Evolutionary conservation across 2,113 vertebrate genomes (phyloP).

Genomic region (Erythrolamprus reginae): DNA sequence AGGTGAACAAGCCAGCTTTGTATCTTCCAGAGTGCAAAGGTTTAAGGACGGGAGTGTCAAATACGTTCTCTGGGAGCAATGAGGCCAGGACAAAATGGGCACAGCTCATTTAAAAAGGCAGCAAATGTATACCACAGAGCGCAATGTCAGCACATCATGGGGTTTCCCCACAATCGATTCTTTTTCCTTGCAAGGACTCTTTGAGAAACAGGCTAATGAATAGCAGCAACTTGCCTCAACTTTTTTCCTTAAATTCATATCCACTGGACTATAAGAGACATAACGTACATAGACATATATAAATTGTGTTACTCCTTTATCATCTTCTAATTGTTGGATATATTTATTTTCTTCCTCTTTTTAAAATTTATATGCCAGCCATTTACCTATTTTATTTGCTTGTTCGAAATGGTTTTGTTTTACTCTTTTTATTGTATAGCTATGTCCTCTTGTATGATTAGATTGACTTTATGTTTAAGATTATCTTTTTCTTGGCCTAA

Average conservation of each 20-base stretch:
- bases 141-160: background rate
- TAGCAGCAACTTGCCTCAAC: background rate
- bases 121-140: conserved; percentile 6
- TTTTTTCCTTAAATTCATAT: background rate
- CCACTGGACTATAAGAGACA: background rate
- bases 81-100: conserved; percentile 25
- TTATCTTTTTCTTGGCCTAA: too few relatives aligned
- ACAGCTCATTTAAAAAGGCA: conserved; percentile 16
- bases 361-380: too few relatives aligned
- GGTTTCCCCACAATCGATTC: background rate
- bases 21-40: conserved; percentile 31
- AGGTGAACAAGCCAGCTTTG: background rate
- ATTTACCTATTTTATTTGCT: too few relatives aligned
- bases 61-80: conserved; percentile 28
- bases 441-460: too few relatives aligned
- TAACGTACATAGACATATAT: background rate
- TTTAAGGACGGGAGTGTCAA: conserved; percentile 16
- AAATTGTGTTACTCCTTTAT: too few relatives aligned
- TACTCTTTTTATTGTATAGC: too few relatives aligned
- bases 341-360: too few relatives aligned
- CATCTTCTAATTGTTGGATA: too few relatives aligned
- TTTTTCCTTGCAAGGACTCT: background rate
- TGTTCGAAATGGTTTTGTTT: too few relatives aligned
- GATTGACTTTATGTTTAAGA: too few relatives aligned
- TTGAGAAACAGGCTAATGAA: background rate